Conservation (phyloP, 2,888 invertebrate species). For the Idaea dimidiata region DNA sequence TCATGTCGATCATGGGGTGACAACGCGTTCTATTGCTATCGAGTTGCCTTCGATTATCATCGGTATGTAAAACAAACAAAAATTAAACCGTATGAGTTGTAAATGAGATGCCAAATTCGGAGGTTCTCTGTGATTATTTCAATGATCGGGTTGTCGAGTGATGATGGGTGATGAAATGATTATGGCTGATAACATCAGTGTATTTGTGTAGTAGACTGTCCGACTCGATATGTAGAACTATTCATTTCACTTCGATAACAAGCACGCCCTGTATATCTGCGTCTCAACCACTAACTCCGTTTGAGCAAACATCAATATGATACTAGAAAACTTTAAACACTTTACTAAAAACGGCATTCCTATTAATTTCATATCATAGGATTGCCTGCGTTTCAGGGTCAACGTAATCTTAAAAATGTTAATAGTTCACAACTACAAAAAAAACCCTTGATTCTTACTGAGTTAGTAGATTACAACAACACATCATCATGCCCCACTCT, state of each 20-base stretch:
- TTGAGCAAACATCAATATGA: background rate
- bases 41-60: constrained; percentile 32
- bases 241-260: constrained; percentile 26
- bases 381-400: background rate
- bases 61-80: constrained; percentile 50
- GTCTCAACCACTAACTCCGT: background rate
- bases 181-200: constrained; percentile 59
- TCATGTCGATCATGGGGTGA: constrained; percentile 68
- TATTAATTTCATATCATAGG: background rate
- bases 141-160: constrained; percentile 30
- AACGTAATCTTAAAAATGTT: background rate
- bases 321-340: background rate
- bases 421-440: background rate
- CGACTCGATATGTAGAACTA: constrained; percentile 29
- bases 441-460: background rate
- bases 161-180: constrained; percentile 39
- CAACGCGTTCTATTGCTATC: constrained; percentile 39
- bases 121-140: constrained; percentile 26
- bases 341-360: background rate
- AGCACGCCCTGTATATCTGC: constrained; percentile 17
- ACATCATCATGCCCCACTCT: background rate
- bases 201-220: constrained; percentile 62
- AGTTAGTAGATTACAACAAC: background rate
- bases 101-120: constrained; percentile 32
- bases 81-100: constrained; percentile 46